phyloP scores from a whole-genome alignment of 2,797 vertebrate genomes.

The Ceryle rudis region DNA sequence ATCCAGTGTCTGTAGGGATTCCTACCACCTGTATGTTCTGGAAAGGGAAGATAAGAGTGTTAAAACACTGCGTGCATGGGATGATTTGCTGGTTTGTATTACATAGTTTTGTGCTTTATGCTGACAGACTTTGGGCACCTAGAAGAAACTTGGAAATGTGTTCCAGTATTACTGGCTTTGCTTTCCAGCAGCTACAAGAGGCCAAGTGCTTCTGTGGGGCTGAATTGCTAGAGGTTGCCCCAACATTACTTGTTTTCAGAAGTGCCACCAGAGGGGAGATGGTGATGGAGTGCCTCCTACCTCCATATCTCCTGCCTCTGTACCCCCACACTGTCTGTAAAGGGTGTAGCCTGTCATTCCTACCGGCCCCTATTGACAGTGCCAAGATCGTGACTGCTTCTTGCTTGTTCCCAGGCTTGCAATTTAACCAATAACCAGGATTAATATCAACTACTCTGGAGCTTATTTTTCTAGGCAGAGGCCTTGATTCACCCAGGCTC shows the following conservation, averaged over 20 bases:
- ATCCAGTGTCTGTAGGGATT: background rate
- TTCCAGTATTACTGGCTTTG: background rate
- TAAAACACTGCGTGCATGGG: background rate
- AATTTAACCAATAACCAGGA: background rate
- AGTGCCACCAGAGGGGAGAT: background rate
- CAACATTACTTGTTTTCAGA: background rate
- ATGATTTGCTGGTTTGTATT: background rate
- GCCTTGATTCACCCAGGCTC: background rate
- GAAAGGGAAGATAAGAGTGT: background rate
- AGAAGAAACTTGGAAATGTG: background rate
- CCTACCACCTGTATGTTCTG: background rate
- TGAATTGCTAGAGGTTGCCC: background rate
- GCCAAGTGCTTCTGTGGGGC: background rate
- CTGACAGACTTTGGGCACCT: background rate
- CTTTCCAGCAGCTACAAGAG: background rate
- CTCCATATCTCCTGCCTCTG: background rate
- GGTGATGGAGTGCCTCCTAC: background rate
- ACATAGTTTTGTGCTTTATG: background rate
- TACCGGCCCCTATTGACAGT: background rate
- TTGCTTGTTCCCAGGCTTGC: background rate
- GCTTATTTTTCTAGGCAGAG: background rate
- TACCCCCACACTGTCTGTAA: background rate
- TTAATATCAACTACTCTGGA: background rate
- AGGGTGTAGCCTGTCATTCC: background rate
- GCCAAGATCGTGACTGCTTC: background rate